These are phyloP conservation scores for Apis dorsata DNA, from an alignment of 1,140 invertebrate species.

Conservation along the genomic window DNA sequence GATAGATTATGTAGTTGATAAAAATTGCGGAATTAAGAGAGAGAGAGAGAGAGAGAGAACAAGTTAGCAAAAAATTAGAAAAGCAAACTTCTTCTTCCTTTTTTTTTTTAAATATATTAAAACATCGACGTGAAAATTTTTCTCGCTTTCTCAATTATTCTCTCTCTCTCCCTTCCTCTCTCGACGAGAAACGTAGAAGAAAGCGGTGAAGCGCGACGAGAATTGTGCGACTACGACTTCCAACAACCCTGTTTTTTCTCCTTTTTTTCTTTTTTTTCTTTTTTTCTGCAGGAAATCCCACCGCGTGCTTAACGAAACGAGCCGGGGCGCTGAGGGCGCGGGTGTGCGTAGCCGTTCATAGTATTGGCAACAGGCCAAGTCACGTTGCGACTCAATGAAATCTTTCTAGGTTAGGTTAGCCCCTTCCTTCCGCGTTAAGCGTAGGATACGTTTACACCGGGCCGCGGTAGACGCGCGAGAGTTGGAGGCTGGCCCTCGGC, in stretches of 20 bases:
- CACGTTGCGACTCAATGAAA: conserved; percentile 78
- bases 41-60: no score
- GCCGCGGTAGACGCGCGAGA: conserved; percentile 55
- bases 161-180: no score
- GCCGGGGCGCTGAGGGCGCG: conserved; percentile 32
- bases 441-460: conserved; percentile 74
- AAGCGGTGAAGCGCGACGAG: not conserved
- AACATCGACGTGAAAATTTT: not conserved
- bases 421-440: conserved; percentile 73
- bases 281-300: not conserved
- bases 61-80: not conserved
- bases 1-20: not conserved
- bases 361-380: conserved; percentile 76
- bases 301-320: conserved; percentile 32
- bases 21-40: not conserved
- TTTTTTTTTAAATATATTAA: no score
- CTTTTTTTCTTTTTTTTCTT: not conserved
- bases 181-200: not conserved
- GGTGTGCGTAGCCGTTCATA: conserved; percentile 71
- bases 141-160: no score
- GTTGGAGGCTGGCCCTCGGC: conserved; percentile 62
- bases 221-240: conserved; percentile 6
- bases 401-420: conserved; percentile 78
- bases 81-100: not conserved
- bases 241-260: not conserved